These are phyloP conservation scores for Nettapus auritus DNA, from an alignment of 2,113 vertebrate genomes.

Conservation along the genomic window DNA sequence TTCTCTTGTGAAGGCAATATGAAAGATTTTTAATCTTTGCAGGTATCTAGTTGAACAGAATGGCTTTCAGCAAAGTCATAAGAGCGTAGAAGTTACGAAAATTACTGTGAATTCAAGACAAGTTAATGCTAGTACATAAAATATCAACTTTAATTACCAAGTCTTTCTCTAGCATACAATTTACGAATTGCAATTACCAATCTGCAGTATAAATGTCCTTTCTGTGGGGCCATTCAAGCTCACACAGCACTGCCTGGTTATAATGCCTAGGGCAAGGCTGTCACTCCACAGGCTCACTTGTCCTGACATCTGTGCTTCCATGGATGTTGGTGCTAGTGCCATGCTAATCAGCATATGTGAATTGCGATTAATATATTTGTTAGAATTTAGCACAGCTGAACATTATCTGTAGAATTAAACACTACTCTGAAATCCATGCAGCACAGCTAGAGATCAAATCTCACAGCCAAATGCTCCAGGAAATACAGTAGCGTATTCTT, in stretches of 20 bases:
- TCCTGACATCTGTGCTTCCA: not conserved
- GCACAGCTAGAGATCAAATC: not conserved
- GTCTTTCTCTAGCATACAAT: not conserved
- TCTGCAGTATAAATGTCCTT: not conserved
- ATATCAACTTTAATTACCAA: not conserved
- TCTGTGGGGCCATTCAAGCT: not conserved
- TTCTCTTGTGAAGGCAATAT: not conserved
- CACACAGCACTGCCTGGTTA: not conserved
- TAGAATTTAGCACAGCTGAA: not conserved
- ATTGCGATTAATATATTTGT: not conserved
- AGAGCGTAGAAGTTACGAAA: not conserved
- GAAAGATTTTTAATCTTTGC: not conserved
- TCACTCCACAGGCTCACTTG: not conserved
- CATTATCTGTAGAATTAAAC: not conserved
- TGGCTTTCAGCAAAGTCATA: not conserved
- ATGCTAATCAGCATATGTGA: not conserved
- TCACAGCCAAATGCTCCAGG: not conserved
- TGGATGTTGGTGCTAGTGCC: not conserved
- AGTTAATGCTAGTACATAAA: not conserved
- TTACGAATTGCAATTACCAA: not conserved
- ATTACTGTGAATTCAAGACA: not conserved
- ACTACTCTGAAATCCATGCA: not conserved
- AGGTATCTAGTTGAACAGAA: not conserved
- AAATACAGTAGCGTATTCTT: not conserved
- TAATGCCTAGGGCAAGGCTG: not conserved